phyloP scores from a whole-genome alignment of 1,140 invertebrate genomes.

The Heliconius himera region DNA sequence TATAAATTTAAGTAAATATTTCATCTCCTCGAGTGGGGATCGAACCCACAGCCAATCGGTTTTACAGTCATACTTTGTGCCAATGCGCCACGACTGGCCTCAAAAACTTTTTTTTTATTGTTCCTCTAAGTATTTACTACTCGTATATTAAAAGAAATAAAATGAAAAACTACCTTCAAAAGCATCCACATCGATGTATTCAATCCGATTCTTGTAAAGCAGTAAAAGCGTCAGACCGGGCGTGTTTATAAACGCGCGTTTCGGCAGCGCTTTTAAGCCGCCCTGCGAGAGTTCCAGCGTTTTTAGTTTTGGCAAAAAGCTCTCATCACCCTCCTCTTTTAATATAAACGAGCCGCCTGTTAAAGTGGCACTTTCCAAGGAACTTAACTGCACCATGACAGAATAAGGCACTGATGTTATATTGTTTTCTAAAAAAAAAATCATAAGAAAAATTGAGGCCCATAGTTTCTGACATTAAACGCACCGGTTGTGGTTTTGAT shows the following conservation, averaged over 20 bases:
- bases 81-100: too few species aligned
- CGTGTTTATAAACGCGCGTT: constrained; percentile 9
- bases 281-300: constrained; percentile 22
- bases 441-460: background rate
- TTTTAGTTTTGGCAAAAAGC: background rate
- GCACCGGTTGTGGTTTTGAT: too few species aligned
- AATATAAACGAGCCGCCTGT: background rate
- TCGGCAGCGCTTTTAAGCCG: background rate
- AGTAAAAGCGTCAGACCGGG: constrained; percentile 5
- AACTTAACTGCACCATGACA: background rate
- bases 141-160: too few species aligned
- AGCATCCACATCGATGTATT: constrained; percentile 12
- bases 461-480: too few species aligned
- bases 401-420: constrained; percentile 16
- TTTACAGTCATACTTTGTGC: too few species aligned
- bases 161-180: constrained; percentile 23
- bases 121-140: too few species aligned
- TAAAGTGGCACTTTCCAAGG: constrained; percentile 13
- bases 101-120: too few species aligned
- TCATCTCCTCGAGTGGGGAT: too few species aligned
- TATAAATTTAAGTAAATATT: too few species aligned
- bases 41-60: too few species aligned
- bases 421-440: constrained; percentile 18
- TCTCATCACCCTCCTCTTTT: background rate
- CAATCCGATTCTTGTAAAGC: constrained; percentile 29